Conservation (phyloP, 2,888 invertebrate genomes). For the Arge pagana region DNA sequence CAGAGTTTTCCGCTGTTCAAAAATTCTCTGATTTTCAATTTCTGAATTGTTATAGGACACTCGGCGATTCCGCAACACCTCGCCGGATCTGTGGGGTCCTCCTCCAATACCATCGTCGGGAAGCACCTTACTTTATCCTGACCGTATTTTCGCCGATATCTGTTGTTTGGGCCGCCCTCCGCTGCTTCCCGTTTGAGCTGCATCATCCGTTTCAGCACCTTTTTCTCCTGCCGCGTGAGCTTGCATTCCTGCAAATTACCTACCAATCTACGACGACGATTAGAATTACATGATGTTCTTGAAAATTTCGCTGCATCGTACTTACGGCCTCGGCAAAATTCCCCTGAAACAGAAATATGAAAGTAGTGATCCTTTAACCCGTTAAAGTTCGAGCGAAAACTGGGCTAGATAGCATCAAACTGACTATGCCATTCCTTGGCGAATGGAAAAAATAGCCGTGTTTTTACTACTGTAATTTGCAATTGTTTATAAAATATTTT, state of each 20-base stretch:
- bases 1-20: conserved; percentile 12
- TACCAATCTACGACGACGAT: conserved; percentile 15
- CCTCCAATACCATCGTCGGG: background rate
- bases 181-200: background rate
- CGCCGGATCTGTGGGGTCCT: background rate
- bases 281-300: background rate
- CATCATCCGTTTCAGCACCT: conserved; percentile 15
- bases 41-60: background rate
- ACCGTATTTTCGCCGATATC: background rate
- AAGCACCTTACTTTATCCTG: conserved; percentile 12
- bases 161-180: background rate
- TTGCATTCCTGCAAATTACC: conserved; percentile 25
- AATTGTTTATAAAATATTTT: no score
- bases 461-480: no score
- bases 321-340: conserved; percentile 17
- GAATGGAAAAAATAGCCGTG: no score
- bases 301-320: background rate
- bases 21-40: background rate
- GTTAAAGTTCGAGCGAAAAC: no score
- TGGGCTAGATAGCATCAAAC: no score
- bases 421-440: no score
- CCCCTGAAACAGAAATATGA: conserved; percentile 12
- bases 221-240: conserved; percentile 22
- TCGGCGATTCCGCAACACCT: conserved; percentile 2
- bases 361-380: background rate